These are phyloP conservation scores for Toxotes chatareus DNA, from an alignment of 2,113 vertebrate species.

Conservation along the genomic window DNA sequence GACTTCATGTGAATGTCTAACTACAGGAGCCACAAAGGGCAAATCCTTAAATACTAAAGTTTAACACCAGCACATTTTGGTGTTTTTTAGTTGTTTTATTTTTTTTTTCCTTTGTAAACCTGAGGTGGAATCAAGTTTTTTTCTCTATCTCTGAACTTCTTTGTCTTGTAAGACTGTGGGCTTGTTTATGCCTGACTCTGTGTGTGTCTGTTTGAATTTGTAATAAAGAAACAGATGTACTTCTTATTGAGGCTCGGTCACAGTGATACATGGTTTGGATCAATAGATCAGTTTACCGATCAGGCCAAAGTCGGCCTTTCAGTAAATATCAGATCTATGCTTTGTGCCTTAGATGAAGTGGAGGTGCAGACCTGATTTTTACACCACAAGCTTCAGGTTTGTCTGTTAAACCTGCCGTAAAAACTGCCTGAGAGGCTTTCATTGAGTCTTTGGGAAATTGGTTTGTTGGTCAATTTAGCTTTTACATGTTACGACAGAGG, in stretches of 20 bases:
- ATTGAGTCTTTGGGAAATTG: conserved; percentile 56
- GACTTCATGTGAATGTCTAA: background rate
- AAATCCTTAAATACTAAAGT: conserved; percentile 18
- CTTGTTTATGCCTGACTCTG: background rate
- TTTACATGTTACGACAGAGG: conserved; percentile 53
- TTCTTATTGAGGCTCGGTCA: background rate
- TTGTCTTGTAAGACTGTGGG: background rate
- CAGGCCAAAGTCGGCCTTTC: background rate
- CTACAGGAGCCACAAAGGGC: background rate
- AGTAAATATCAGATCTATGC: background rate
- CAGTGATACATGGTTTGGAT: background rate
- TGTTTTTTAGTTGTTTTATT: background rate
- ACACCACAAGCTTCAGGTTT: background rate
- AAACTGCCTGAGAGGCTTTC: conserved; percentile 47
- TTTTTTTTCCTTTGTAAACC: background rate
- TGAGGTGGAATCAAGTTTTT: background rate
- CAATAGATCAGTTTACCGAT: background rate
- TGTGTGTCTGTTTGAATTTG: background rate
- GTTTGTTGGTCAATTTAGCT: conserved; percentile 65
- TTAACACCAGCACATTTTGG: background rate
- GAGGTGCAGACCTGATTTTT: conserved; percentile 14
- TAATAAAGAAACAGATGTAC: conserved; percentile 9
- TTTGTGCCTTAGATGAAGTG: background rate
- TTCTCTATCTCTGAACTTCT: background rate
- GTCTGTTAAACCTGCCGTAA: conserved; percentile 51